Percentiles rank a stretch among this genome's conserved stretches.
These are phyloP conservation scores for Ridgeia piscesae DNA, from an alignment of 1,140 invertebrate genomes.

Conservation along the genomic window DNA sequence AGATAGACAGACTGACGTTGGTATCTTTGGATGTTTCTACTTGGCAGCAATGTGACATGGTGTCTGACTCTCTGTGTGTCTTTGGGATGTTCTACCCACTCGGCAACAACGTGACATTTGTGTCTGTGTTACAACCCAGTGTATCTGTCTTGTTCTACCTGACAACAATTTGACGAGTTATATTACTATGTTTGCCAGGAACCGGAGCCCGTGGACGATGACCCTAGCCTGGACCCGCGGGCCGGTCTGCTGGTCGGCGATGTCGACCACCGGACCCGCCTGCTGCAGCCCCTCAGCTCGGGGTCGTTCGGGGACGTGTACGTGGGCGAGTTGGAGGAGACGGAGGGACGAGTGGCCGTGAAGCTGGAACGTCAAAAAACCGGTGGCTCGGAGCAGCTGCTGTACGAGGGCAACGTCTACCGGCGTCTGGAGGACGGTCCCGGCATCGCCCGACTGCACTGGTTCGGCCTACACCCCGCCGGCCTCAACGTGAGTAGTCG, in stretches of 20 bases:
- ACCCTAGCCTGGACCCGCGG: background rate
- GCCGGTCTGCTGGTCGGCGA: conserved; percentile 19
- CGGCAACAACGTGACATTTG: too few relatives aligned
- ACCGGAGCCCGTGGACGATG: background rate
- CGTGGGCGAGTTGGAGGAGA: conserved; percentile 21
- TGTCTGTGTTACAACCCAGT: too few relatives aligned
- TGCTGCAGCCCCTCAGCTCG: conserved; percentile 22
- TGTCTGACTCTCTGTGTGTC: too few relatives aligned
- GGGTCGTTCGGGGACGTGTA: conserved; percentile 32
- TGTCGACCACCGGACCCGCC: conserved; percentile 15
- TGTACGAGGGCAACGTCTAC: conserved; percentile 33
- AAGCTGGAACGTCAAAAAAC: conserved; percentile 27
- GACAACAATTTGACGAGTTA: background rate
- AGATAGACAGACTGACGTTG: too few relatives aligned
- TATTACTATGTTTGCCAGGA: background rate
- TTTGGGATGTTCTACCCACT: too few relatives aligned
- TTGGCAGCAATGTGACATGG: too few relatives aligned
- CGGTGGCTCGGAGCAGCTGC: conserved; percentile 18
- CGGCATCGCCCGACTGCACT: conserved; percentile 23
- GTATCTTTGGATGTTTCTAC: too few relatives aligned
- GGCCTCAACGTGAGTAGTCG: conserved; percentile 28
- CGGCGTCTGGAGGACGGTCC: conserved; percentile 21
- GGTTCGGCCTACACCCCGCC: conserved; percentile 25
- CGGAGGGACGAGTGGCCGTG: conserved; percentile 24
- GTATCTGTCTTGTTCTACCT: too few relatives aligned